A percentile compares a stretch with the other conserved stretches of the same genome.
Conservation (phyloP, 2,888 invertebrate genomes). For the Timandra comae region DNA sequence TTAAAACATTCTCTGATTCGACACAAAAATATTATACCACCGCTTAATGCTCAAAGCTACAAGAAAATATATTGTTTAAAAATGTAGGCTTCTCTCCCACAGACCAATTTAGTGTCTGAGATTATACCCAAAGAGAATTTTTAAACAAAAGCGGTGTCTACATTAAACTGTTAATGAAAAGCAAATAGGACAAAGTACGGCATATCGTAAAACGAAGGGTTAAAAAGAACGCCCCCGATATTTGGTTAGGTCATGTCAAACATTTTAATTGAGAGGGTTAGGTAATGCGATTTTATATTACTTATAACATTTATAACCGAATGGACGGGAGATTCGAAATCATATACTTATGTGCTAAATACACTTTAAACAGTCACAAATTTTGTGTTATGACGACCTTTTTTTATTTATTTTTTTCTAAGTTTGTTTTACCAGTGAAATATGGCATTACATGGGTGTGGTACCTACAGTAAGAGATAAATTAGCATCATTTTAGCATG, state of each 20-base stretch:
- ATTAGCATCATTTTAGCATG: no score
- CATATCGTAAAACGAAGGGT: conserved; percentile 18
- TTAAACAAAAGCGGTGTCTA: conserved; percentile 2
- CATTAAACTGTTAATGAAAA: conserved; percentile 20
- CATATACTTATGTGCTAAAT: neutral
- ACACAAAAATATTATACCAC: no score
- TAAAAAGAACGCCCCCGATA: conserved; percentile 6
- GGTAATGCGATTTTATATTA: conserved; percentile 13
- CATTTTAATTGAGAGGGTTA: conserved; percentile 14
- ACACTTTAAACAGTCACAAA: neutral
- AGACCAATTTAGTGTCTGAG: no score
- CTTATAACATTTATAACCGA: no score
- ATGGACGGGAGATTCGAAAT: neutral
- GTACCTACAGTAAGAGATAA: no score
- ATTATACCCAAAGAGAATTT: no score
- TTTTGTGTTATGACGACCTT: neutral
- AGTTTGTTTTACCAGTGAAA: neutral
- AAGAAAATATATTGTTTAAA: no score
- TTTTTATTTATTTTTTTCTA: no score
- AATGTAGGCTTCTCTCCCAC: no score
- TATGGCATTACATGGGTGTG: no score
- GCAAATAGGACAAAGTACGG: conserved; percentile 17
- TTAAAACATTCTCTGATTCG: no score
- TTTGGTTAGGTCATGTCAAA: conserved; percentile 18
- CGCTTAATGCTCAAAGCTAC: no score